Base-by-base conservation (phyloP, 2,797 vertebrate species). In the Ficedula albicollis region DNA sequence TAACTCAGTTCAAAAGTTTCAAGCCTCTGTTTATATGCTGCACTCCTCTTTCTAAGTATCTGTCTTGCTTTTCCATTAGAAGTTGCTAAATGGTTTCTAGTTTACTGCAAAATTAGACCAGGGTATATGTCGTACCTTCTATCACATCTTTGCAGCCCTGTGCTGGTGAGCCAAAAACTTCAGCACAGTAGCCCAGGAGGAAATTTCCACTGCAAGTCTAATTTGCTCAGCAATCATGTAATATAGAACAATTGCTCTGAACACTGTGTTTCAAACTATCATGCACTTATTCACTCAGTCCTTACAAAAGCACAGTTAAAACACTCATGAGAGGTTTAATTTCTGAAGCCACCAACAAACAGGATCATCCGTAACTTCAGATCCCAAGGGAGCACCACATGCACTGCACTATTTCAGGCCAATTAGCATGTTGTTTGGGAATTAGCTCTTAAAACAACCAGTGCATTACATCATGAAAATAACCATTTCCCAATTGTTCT, bases 391-490 rank as follows among this genome's bases (percentile, higher is more conserved):
- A 58, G 27, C 10, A 44, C 46, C 62, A 70, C 62, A 25, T 4
- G 41, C 52, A 66, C 49, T 0, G 0, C 68, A 38, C 17, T 68
- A 79, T 87, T 97, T 97, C 84, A 41, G 64, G 25, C 77, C 81
- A 85, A 86, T 84, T 93, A 93, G 52, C 79, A 84, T 32, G 32
- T 34, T 72, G 64, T 54, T 91, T 84, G 54, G 66, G 56, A 94
- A 68, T 25, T 20, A 52, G 76, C 44, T 84, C 77, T 91, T 84
- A 72, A 89, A 88, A 82, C 63, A 68, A 86, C 74, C 67, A 88
- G 58, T 87, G 62, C 79, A 56, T 91, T 95, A 76, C 73, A 60
- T 76, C 55, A 48, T 67, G 64, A 94, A 97, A 93, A 83, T 19
- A 59, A 82, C 69, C 60, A 60, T 78, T 94, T 94, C 70, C 82